Percentiles rank a stretch among this genome's conserved stretches.
These are phyloP conservation scores for Nysson spinosus DNA, from an alignment of 2,888 invertebrate species.

Conservation along the genomic window DNA sequence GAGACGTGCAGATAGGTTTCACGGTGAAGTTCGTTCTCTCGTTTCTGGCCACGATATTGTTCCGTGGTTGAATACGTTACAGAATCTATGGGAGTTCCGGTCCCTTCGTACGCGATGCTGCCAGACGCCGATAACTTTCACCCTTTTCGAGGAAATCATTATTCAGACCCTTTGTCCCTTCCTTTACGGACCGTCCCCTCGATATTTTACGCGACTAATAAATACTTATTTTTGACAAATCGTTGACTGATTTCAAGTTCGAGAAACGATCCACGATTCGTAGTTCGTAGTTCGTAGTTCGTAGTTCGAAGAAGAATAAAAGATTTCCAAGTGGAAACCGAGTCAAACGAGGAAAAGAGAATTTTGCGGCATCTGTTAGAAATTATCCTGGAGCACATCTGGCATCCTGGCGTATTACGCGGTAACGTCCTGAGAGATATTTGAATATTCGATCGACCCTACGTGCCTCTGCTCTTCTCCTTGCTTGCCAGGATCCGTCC, in stretches of 20 bases:
- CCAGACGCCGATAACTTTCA: slow-evolving; percentile 39
- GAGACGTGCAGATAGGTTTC: slow-evolving; percentile 54
- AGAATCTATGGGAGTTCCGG: slow-evolving; percentile 45
- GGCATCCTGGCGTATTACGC: slow-evolving; percentile 12
- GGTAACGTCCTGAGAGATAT: background rate
- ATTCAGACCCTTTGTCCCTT: background rate
- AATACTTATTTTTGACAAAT: too few species aligned
- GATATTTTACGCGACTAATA: too few species aligned
- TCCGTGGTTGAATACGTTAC: slow-evolving; percentile 48
- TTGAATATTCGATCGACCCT: slow-evolving; percentile 36
- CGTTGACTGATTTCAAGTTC: too few species aligned
- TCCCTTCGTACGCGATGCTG: slow-evolving; percentile 13
- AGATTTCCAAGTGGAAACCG: slow-evolving; percentile 11
- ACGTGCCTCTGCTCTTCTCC: background rate
- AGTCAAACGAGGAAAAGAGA: background rate
- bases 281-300: too few species aligned
- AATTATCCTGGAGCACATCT: slow-evolving; percentile 13
- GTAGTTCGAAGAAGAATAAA: too few species aligned
- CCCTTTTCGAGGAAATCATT: background rate
- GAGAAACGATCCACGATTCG: too few species aligned
- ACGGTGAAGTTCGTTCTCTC: slow-evolving; percentile 44
- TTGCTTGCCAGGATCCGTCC: too few species aligned
- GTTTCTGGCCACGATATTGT: slow-evolving; percentile 42
- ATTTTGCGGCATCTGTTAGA: slow-evolving; percentile 21
- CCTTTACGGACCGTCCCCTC: too few species aligned